phyloP scores from a whole-genome alignment of 2,888 invertebrate genomes.

The Dasypogon diadema region DNA sequence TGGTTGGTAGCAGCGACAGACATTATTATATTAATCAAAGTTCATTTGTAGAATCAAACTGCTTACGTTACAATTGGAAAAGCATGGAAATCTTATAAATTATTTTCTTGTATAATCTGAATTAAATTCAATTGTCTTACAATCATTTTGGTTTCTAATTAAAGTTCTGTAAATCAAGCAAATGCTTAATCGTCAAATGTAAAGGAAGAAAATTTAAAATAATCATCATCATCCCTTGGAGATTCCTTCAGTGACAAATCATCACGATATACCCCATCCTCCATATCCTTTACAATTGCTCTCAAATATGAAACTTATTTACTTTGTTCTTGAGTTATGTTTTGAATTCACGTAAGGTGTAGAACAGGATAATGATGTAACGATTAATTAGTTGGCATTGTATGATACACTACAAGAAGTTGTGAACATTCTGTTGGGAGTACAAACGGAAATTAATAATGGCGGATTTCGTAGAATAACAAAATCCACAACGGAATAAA shows the following conservation, averaged over 20 bases:
- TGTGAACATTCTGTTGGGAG: background rate
- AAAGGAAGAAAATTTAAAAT: too few relatives aligned
- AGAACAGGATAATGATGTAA: conserved; percentile 20
- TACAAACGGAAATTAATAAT: conserved; percentile 45
- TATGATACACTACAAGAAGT: conserved; percentile 3
- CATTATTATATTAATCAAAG: too few relatives aligned
- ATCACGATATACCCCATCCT: background rate
- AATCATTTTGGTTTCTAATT: too few relatives aligned
- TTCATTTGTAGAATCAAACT: too few relatives aligned
- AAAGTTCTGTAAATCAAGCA: too few relatives aligned
- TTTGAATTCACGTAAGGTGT: background rate
- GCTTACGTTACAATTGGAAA: too few relatives aligned
- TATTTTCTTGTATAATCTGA: too few relatives aligned
- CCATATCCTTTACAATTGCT: background rate
- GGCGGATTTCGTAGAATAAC: conserved; percentile 36
- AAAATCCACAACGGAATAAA: conserved; percentile 47
- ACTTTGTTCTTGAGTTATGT: background rate
- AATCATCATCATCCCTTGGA: background rate
- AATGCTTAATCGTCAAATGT: too few relatives aligned
- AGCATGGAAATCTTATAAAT: too few relatives aligned
- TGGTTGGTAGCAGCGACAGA: too few relatives aligned
- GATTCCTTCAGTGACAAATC: background rate
- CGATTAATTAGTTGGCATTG: conserved; percentile 28
- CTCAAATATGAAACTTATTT: background rate
- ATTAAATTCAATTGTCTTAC: too few relatives aligned